A percentile compares a stretch with the other conserved stretches of the same genome.
These are phyloP conservation scores for Congeria kusceri DNA, from an alignment of 2,888 invertebrate genomes.

Conservation along the genomic window DNA sequence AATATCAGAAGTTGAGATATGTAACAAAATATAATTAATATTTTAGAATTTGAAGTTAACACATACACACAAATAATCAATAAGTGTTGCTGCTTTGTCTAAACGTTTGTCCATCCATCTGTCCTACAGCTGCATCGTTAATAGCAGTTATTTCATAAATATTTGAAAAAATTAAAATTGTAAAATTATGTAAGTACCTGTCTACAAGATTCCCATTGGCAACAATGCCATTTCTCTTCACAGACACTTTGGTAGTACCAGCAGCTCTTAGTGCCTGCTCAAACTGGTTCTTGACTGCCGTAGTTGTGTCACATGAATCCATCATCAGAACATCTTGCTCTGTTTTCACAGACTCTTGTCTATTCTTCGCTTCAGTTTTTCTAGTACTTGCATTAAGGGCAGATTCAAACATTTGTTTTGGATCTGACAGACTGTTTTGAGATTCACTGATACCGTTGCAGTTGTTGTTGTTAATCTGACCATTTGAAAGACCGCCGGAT, in stretches of 20 bases:
- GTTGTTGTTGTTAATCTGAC: background rate
- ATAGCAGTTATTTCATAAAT: too few species aligned
- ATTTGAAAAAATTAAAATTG: too few species aligned
- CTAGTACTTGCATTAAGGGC: constrained; percentile 7
- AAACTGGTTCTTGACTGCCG: constrained; percentile 64
- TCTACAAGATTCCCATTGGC: background rate
- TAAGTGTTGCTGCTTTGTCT: too few species aligned
- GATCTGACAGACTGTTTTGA: constrained; percentile 9
- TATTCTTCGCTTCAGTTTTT: background rate
- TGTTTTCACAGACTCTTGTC: background rate
- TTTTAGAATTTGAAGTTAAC: too few species aligned
- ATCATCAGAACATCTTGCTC: background rate
- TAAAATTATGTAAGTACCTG: too few species aligned
- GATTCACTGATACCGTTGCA: background rate
- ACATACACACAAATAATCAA: too few species aligned
- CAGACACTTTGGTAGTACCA: background rate
- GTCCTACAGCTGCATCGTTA: too few species aligned
- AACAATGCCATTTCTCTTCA: background rate
- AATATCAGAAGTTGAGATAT: too few species aligned
- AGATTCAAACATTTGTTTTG: constrained; percentile 41
- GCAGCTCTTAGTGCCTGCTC: constrained; percentile 61
- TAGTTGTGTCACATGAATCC: background rate
- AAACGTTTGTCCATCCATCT: too few species aligned
- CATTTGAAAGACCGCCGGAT: background rate
- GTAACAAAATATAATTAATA: too few species aligned